A percentile compares a stretch with the other conserved stretches of the same genome.
Conservation (phyloP, 2,113 vertebrate genomes). For the Pongo pygmaeus region DNA sequence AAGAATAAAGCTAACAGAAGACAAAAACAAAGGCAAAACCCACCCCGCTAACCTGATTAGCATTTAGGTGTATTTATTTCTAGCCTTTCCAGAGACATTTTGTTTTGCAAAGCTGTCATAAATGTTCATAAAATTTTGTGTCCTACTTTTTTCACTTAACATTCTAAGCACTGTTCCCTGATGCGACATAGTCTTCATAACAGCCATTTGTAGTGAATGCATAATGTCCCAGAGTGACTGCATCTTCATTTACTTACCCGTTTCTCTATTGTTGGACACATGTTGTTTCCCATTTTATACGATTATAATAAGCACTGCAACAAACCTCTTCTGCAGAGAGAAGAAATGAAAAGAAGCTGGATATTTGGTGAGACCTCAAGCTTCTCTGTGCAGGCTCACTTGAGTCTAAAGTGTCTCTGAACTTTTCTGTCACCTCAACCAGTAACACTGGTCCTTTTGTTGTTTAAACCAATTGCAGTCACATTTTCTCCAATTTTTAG, state of each 20-base stretch:
- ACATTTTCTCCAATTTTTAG: not conserved
- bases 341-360: not conserved
- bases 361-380: not conserved
- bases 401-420: not conserved
- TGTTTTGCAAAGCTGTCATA: not conserved
- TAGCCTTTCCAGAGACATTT: not conserved
- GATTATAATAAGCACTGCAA: not conserved
- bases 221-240: not conserved
- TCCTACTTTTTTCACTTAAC: slow-evolving; percentile 50
- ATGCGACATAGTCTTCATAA: not conserved
- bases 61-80: not conserved
- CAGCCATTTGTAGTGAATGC: not conserved
- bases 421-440: not conserved
- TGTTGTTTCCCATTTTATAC: not conserved
- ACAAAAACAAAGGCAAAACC: not conserved
- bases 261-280: not conserved
- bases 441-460: not conserved
- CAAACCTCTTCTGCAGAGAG: not conserved
- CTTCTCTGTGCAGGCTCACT: not conserved
- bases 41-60: not conserved
- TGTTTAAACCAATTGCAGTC: not conserved
- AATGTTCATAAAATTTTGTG: slow-evolving; percentile 19
- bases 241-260: not conserved
- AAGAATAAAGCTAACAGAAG: not conserved
- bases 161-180: slow-evolving; percentile 20